Evolutionary conservation across 1,140 invertebrate genomes (phyloP).

Genomic region (Drosophila busckii): DNA sequence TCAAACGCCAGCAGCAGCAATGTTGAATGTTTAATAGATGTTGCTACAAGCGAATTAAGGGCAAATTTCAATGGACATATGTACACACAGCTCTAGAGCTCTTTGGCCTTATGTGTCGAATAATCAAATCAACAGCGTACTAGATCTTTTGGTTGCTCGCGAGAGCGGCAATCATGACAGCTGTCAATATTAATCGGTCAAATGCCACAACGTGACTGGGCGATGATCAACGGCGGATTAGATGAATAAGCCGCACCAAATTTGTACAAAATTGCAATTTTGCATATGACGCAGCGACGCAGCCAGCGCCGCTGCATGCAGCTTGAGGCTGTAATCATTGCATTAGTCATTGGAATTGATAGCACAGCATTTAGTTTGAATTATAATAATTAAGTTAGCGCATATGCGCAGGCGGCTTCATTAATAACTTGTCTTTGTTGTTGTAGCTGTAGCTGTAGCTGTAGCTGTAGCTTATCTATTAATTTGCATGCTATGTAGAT

Average conservation of each 20-base stretch:
- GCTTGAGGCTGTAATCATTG: slow-evolving; percentile 16
- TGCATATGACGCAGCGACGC: slow-evolving; percentile 45
- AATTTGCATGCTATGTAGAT: slow-evolving; percentile 4
- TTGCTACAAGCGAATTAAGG: no score
- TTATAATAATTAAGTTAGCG: slow-evolving; percentile 65
- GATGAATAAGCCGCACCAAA: slow-evolving; percentile 55
- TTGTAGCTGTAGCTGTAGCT: slow-evolving; percentile 22
- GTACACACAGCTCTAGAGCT: slow-evolving; percentile 27
- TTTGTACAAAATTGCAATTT: slow-evolving; percentile 57
- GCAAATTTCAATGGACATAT: slow-evolving; percentile 18
- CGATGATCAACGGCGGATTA: slow-evolving; percentile 51
- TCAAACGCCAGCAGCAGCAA: no score
- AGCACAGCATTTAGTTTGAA: slow-evolving; percentile 64
- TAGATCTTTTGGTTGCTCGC: slow-evolving; percentile 37
- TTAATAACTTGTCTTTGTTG: slow-evolving; percentile 54
- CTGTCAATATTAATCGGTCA: slow-evolving; percentile 71
- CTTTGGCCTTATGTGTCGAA: slow-evolving; percentile 16
- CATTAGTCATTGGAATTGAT: slow-evolving; percentile 61
- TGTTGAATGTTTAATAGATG: no score
- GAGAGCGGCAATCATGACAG: slow-evolving; percentile 67
- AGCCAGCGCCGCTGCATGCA: slow-evolving; percentile 15
- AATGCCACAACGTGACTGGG: slow-evolving; percentile 63
- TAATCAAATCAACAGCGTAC: slow-evolving; percentile 28
- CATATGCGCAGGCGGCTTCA: slow-evolving; percentile 72
- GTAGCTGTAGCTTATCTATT: slow-evolving; percentile 1